These are phyloP conservation scores for Manis pentadactyla DNA, from an alignment of 2,797 vertebrate genomes.

Conservation along the genomic window DNA sequence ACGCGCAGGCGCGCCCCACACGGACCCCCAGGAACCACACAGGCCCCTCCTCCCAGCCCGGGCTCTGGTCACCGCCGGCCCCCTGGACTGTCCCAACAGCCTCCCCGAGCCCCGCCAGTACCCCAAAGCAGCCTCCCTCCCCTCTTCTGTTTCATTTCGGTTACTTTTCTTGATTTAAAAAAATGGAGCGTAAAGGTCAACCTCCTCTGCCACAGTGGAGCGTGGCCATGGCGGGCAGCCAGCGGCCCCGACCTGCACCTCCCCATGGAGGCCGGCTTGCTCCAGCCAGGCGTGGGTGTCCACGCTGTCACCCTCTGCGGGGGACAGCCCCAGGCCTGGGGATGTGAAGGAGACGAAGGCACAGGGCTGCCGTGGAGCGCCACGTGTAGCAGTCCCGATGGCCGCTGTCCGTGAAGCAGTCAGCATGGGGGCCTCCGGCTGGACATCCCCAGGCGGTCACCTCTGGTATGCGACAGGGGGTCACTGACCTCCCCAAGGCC, in stretches of 20 bases:
- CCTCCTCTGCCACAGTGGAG: not conserved
- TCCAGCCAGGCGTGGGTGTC: no score
- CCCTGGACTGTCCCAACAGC: accelerated
- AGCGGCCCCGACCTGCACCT: accelerated
- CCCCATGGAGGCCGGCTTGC: no score
- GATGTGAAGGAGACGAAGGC: no score
- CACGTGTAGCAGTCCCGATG: no score
- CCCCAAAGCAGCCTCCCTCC: not conserved
- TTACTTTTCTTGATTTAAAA: not conserved
- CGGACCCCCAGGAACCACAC: not conserved
- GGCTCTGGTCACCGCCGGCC: not conserved
- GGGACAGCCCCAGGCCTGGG: no score
- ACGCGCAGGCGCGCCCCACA: slow-evolving; percentile 39
- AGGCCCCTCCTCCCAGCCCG: not conserved
- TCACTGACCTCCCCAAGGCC: not conserved
- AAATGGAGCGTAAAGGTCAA: not conserved
- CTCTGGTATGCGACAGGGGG: accelerated
- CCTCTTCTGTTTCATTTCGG: not conserved
- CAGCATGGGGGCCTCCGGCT: accelerated
- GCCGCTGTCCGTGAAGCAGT: no score
- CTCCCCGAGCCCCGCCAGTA: not conserved
- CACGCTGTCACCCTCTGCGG: no score
- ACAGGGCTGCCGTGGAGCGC: no score
- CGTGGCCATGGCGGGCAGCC: accelerated
- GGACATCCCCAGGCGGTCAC: not conserved